phyloP scores from a whole-genome alignment of 1,140 invertebrate species.

The Dendroctonus valens region DNA sequence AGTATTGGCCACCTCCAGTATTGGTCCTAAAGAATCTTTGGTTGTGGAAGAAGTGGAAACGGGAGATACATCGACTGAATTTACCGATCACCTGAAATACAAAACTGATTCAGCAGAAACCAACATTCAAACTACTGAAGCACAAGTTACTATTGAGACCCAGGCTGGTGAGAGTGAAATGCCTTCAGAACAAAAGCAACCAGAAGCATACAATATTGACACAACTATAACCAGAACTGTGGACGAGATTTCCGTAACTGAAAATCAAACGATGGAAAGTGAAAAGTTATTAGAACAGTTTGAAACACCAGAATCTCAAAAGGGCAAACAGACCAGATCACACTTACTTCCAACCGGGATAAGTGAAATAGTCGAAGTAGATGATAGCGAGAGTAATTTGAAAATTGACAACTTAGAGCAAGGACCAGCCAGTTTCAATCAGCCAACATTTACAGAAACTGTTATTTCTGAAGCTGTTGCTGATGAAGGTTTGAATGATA shows the following conservation, averaged over 20 bases:
- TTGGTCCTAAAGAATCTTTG: slow-evolving; percentile 58
- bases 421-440: slow-evolving; percentile 53
- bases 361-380: slow-evolving; percentile 58
- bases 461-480: slow-evolving; percentile 55
- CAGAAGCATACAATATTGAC: slow-evolving; percentile 49
- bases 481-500: slow-evolving; percentile 51
- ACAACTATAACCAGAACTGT: slow-evolving; percentile 50
- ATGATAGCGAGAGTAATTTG: slow-evolving; percentile 54
- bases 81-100: slow-evolving; percentile 56
- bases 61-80: slow-evolving; percentile 56
- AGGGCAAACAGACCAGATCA: slow-evolving; percentile 54
- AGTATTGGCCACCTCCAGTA: slow-evolving; percentile 53
- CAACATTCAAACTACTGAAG: slow-evolving; percentile 56
- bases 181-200: slow-evolving; percentile 46
- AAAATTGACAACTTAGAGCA: slow-evolving; percentile 46
- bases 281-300: slow-evolving; percentile 55
- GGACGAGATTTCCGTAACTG: slow-evolving; percentile 53
- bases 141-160: slow-evolving; percentile 58
- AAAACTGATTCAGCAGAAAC: slow-evolving; percentile 54
- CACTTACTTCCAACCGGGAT: slow-evolving; percentile 59
- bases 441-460: slow-evolving; percentile 55
- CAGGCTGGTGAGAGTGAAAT: slow-evolving; percentile 57
- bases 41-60: slow-evolving; percentile 57
- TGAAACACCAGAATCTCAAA: slow-evolving; percentile 57
- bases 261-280: slow-evolving; percentile 58